Base-by-base conservation (phyloP, 2,113 vertebrate genomes). In the Prionailurus bengalensis region DNA sequence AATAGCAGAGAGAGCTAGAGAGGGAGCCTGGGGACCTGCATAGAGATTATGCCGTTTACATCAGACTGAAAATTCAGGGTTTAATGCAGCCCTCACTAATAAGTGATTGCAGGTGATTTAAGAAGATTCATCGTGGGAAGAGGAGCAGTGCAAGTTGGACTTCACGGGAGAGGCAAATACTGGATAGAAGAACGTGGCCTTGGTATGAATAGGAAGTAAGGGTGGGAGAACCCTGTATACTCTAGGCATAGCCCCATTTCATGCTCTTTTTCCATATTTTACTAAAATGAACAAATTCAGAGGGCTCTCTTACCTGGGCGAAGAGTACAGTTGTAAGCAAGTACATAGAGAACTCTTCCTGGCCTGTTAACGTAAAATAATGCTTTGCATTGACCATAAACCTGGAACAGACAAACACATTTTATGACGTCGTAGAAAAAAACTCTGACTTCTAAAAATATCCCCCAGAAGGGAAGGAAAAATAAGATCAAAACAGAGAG, bases 351-450 rank as follows among this genome's bases (percentile, higher is more conserved):
- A 96, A 98, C 88, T 89, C 98, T 98, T 90, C 36, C 78, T 92
- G 96, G 82, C 73, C 55, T 96, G 96, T 98, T 97, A 42, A 97
- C 9, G 13, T 98, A 98, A 97, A 98, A 97, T 81, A 95, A 80
- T 89, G 97, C 93, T 98, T 99, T 99, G 91, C 99, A 99, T 87
- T 98, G 98, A 19, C 99, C 99, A 9, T 98, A 99, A 97, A 98
- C 97, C 99, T 99, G 71, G 53, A 98, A 97, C 9, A 97, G 98
- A 93, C 27, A 98, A 97, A 95, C 6, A 91, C 53, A 95, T 73
- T 58, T 91, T 87, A 71, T 45, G 51, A 83, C 0, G 39, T 16
- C 7, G 25, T 16, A 3, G 4, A 39, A 42, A 1, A 1, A 33
- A 95, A 82, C 21, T 73, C 15, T 17, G 0, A 58, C 42, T n/a